Evolutionary conservation across 1,140 invertebrate genomes (phyloP).

Genomic region (Steinernema feltiae): DNA sequence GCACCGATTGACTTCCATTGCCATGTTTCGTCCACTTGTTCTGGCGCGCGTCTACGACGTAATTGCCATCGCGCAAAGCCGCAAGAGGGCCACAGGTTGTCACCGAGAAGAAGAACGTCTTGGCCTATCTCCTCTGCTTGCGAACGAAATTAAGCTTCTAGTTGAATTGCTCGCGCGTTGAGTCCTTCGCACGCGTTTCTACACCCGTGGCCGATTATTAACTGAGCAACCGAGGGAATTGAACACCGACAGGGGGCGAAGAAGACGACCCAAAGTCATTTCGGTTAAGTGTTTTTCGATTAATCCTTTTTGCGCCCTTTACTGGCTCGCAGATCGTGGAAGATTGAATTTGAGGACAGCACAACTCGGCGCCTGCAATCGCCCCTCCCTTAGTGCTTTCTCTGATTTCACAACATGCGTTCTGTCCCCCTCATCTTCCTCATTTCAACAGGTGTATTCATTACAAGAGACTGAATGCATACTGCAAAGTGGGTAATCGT

Average conservation of each 20-base stretch:
- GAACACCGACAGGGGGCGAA: neutral
- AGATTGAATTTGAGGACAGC: neutral
- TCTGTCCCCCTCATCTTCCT: neutral
- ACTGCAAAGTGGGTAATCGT: neutral
- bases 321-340: neutral
- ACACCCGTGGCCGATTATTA: neutral
- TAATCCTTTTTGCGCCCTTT: slow-evolving; percentile 3
- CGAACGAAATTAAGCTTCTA: neutral
- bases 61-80: neutral
- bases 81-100: neutral
- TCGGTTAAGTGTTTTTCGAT: slow-evolving; percentile 12
- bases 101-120: neutral
- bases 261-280: slow-evolving; percentile 13
- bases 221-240: slow-evolving; percentile 5
- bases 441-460: slow-evolving; percentile 1
- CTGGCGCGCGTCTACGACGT: neutral
- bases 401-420: neutral
- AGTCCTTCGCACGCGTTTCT: slow-evolving; percentile 2
- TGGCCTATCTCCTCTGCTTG: neutral
- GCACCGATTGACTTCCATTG: slow-evolving; percentile 5
- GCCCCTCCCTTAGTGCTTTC: neutral
- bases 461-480: neutral
- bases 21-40: slow-evolving; percentile 11
- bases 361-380: neutral
- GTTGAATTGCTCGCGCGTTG: neutral